A percentile compares a stretch with the other conserved stretches of the same genome.
Conservation (phyloP, 2,888 invertebrate species). For the Oconnorella tubifera region DNA sequence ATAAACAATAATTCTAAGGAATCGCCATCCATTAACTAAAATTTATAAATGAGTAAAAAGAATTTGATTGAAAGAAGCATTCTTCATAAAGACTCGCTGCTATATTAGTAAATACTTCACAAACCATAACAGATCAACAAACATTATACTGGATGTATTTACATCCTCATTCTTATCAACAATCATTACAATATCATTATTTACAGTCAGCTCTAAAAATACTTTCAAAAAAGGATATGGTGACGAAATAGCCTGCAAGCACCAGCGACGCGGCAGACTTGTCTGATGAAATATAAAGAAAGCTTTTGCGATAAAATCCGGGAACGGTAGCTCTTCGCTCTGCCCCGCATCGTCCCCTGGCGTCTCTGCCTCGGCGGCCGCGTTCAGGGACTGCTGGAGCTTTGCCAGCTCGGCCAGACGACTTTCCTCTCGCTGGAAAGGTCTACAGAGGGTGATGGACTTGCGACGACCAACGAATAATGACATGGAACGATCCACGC, state of each 20-base stretch:
- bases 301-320: background rate
- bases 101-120: no score
- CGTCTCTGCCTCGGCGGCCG: background rate
- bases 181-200: no score
- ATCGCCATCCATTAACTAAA: no score
- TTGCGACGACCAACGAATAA: background rate
- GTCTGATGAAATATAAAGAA: background rate
- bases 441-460: background rate
- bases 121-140: no score
- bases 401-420: background rate
- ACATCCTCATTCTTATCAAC: no score
- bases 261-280: background rate
- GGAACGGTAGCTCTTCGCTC: background rate
- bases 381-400: background rate
- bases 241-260: background rate
- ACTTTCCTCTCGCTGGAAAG: background rate
- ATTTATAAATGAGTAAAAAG: no score
- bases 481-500: background rate
- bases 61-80: no score
- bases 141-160: no score
- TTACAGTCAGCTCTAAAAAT: no score
- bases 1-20: no score
- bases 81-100: no score
- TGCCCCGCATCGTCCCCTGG: background rate
- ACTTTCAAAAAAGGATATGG: background rate